Percentiles rank a stretch among this genome's conserved stretches.
Evolutionary conservation across 2,888 invertebrate species (phyloP).

Genomic region (Lypha dubia): DNA sequence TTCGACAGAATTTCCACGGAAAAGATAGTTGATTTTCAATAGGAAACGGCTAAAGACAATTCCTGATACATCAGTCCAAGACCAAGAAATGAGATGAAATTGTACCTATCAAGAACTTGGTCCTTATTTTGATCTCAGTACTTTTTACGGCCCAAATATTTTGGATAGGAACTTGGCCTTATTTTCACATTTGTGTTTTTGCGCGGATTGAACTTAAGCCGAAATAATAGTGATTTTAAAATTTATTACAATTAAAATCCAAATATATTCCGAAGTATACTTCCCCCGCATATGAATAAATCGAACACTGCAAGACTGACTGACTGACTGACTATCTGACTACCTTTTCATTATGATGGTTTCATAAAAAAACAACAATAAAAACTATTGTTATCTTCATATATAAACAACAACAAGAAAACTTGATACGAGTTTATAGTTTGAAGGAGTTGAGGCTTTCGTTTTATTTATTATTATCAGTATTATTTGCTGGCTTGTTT

Average conservation of each 20-base stretch:
- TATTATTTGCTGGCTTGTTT: conserved; percentile 41
- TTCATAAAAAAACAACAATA: conserved; percentile 68
- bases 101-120: too few species aligned
- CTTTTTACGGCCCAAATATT: too few species aligned
- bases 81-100: too few species aligned
- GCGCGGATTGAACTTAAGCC: too few species aligned
- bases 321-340: conserved; percentile 53
- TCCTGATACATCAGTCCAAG: too few species aligned
- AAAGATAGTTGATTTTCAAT: too few species aligned
- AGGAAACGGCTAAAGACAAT: too few species aligned
- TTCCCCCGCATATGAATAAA: conserved; percentile 58
- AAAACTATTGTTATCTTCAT: conserved; percentile 15
- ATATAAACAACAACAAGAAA: conserved; percentile 32
- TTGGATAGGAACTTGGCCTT: too few species aligned
- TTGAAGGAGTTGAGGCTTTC: conserved; percentile 32
- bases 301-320: conserved; percentile 58
- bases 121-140: too few species aligned
- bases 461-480: conserved; percentile 49
- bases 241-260: neutral
- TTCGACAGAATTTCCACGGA: too few species aligned
- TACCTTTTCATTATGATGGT: conserved; percentile 81
- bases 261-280: conserved; percentile 29
- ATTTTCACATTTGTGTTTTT: too few species aligned
- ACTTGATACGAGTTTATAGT: conserved; percentile 24
- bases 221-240: neutral